Evolutionary conservation across 2,113 vertebrate species (phyloP), one percentile per base, ranked within the genome.

Genomic region (Psilopsiagon aurifrons): DNA sequence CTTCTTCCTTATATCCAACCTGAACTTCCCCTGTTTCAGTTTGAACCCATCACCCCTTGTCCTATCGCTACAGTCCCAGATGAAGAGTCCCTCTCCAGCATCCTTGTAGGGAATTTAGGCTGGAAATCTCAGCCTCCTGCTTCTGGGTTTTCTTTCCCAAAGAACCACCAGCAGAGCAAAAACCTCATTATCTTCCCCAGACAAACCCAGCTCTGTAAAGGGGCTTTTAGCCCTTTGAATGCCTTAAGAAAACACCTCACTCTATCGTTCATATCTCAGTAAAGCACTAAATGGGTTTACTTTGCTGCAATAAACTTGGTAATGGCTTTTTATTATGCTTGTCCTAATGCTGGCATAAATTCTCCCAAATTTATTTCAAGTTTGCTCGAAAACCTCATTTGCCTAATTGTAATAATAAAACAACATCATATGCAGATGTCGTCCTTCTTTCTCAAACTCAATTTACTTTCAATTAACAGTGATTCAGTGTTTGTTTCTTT

Each of bases 331-430:
- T 94, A 89, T 82, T 63, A 76, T 63, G 74, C 90, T 96, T 79
- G 59, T 94, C 89, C 93, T 80, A 92, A 68, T 41, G 70, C 57
- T 60, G 92, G 84, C 89, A 87, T 87, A 95, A 95, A 86, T 97
- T 91, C 76, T 92, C 67, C 75, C 71, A 94, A 87, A 95, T 96
- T 92, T 95, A 96, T 92, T 97, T 95, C 90, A 88, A 94, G 84
- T 97, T 97, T 96, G 84, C 92, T 95, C 89, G 93, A 95, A 97
- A 97, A 96, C 51, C 83, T 95, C 93, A 88, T 97, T 96, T 95
- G 88, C 94, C 69, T 98, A 96, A 97, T 96, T 97, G 95, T 94
- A 95, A 94, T 81, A 96, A 95, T 95, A 92, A 94, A 97, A 87
- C 70, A 91, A 66, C 86, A 96, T 93, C 86, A 79, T 57, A 92